phyloP scores from a whole-genome alignment of 2,797 vertebrate genomes.

The Halcyon badia region DNA sequence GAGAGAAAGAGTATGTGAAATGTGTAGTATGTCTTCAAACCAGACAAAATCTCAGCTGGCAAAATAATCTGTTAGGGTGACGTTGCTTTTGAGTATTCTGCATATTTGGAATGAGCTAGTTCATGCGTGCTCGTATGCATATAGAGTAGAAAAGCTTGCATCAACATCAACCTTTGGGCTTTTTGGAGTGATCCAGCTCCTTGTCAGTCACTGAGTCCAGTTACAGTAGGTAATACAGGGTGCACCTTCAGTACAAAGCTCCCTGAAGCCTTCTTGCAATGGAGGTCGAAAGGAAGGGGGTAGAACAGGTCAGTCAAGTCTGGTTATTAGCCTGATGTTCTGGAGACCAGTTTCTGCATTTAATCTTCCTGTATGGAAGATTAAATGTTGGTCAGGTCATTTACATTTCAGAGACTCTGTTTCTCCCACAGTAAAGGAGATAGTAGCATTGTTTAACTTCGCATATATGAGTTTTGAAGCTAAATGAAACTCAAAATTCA shows the following conservation, averaged over 20 bases:
- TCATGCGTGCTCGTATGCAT: rapidly evolving
- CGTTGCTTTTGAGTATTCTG: not conserved
- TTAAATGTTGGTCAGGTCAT: not conserved
- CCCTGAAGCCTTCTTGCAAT: not conserved
- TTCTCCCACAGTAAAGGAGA: not conserved
- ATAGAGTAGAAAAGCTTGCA: not conserved
- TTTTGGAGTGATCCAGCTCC: not conserved
- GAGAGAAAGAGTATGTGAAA: not conserved
- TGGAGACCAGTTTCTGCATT: not conserved
- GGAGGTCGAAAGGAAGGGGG: not conserved
- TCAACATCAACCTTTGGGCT: not conserved
- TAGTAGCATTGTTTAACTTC: not conserved
- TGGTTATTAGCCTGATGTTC: not conserved
- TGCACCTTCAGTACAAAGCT: not conserved
- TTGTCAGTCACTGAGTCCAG: not conserved
- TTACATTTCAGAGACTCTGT: not conserved
- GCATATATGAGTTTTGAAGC: not conserved
- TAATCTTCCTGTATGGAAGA: not conserved
- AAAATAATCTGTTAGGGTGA: not conserved
- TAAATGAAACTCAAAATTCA: not conserved
- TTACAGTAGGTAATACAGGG: not conserved
- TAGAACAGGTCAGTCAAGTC: not conserved
- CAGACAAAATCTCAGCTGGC: not conserved
- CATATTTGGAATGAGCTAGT: not conserved
- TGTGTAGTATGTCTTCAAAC: not conserved